These are phyloP conservation scores for Porites rus DNA, from an alignment of 92 coral and sea anemone species.

Conservation along the genomic window DNA sequence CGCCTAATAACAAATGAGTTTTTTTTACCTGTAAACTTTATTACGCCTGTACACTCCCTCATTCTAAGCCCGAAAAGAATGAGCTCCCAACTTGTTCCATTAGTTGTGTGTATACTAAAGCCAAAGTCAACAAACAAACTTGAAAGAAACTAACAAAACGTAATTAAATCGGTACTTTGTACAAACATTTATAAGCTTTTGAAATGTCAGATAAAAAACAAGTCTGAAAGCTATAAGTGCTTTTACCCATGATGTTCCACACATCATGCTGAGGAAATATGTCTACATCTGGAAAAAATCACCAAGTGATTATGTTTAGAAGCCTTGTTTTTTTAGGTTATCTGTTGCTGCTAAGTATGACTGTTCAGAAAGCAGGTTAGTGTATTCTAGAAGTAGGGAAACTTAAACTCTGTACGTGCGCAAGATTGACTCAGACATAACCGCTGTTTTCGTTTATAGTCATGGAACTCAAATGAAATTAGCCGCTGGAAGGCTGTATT, in stretches of 20 bases:
- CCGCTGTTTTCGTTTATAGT: no score
- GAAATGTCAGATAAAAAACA: neutral
- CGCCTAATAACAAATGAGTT: no score
- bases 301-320: neutral
- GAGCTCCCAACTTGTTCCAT: no score
- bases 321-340: neutral
- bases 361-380: constrained; percentile 8
- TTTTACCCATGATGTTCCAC: neutral
- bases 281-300: neutral
- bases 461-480: no score
- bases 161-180: neutral
- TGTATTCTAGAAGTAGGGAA: neutral
- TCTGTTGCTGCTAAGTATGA: neutral
- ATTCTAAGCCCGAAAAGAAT: no score
- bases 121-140: neutral
- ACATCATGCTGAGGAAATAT: neutral
- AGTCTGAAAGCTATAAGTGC: neutral
- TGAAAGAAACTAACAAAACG: constrained; percentile 33
- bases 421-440: no score
- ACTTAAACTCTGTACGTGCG: no score
- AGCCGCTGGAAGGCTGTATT: no score
- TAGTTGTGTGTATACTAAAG: neutral
- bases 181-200: neutral
- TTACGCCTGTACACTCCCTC: no score
- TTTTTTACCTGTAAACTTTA: no score